Base-by-base conservation (phyloP, 2,888 invertebrate species). In the Shargacucullia verbasci region DNA sequence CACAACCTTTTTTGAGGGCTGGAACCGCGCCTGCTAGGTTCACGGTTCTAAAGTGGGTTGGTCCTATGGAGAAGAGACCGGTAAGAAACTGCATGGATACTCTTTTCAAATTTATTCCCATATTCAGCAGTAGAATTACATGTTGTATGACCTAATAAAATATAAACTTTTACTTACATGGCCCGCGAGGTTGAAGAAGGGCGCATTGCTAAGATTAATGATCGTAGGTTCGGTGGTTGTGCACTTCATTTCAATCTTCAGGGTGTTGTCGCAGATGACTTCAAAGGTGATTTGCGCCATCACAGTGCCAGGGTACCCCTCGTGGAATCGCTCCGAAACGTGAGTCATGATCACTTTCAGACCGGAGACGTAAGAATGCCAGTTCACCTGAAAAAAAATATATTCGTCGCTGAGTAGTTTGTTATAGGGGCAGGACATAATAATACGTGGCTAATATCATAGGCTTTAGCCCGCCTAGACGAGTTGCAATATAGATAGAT, bases 181-280 rank as follows among this genome's bases (percentile, higher is more conserved):
- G n/a, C 99, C 99, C 45, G 96, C 98, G 37, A 99, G 94, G 90
- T 99, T 99, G 88, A 99, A 99, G 86, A 97, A 99, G 0, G 97
- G 96, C 81, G 98, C 97, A 86, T 97, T 97, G 43, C 98, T 98
- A 54, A 99, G 90, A 87, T 98, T 99, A 61, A 99, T 94, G 11
- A 97, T 96, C 0, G 98, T 99, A 0, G 97, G 95, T 81, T 97
- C 97, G 9, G 96, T 96, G 2, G 97, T 95, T 2, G 95, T 95
- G 13, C 97, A 98, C 67, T 94, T 95, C 94, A 97, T 98, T 61
- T 96, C 95, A 5, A 99, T 95, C 59, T 95, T 90, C 38, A 99
- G 92, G 60, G 96, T 95, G 82, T 98, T 97, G 65, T 97, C 95
- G 25, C 95, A 95, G 7, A 95, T 96, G 14, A 98, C 94, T 70